Evolutionary conservation across 2,113 vertebrate species (phyloP).

Genomic region (Daboia siamensis): DNA sequence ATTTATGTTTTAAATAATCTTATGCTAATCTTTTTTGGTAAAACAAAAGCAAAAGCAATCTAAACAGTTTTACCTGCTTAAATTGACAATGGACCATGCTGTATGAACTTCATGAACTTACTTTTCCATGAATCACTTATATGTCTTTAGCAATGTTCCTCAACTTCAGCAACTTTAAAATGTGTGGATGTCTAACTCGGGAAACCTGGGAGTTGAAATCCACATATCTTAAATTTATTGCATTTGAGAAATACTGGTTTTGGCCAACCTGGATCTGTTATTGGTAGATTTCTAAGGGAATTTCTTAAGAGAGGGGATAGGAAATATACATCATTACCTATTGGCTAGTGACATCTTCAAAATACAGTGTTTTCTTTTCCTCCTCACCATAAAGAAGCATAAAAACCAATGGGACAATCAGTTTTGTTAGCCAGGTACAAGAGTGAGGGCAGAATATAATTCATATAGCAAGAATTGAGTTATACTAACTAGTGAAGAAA

Average conservation of each 20-base stretch:
- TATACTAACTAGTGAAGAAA: not conserved
- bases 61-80: not conserved
- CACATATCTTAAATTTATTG: not conserved
- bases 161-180: not conserved
- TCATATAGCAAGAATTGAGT: not conserved
- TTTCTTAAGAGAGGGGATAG: not conserved
- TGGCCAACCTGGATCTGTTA: not conserved
- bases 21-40: not conserved
- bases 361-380: not conserved
- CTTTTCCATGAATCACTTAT: not conserved
- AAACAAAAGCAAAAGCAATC: not conserved
- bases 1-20: not conserved
- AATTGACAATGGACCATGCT: not conserved
- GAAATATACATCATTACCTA: not conserved
- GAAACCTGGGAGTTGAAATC: not conserved
- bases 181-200: not conserved
- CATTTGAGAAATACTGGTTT: not conserved
- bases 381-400: not conserved
- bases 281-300: not conserved
- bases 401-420: not conserved
- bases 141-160: not conserved
- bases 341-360: not conserved
- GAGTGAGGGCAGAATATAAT: not conserved
- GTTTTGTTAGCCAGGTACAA: not conserved
- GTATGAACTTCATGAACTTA: not conserved